Conservation (phyloP, 2,888 invertebrate species). For the Phorcus lineatus region DNA sequence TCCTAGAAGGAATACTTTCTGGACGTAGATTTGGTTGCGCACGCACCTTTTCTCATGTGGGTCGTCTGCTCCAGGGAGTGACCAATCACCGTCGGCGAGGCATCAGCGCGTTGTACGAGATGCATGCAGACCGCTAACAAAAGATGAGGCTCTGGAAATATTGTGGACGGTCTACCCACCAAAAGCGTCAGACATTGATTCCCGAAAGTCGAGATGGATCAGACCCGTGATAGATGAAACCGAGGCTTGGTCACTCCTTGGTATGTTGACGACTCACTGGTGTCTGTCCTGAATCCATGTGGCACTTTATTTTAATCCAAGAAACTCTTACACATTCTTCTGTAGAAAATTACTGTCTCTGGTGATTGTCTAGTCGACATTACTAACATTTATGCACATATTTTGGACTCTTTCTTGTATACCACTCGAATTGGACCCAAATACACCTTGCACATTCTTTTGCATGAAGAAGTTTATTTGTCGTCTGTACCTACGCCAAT, state of each 20-base stretch:
- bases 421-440: too few relatives aligned
- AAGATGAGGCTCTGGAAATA: constrained; percentile 62
- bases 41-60: not conserved
- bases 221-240: constrained; percentile 69
- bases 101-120: constrained; percentile 22
- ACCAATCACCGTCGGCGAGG: constrained; percentile 11
- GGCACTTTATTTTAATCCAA: too few relatives aligned
- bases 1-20: not conserved
- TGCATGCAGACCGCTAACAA: constrained; percentile 44
- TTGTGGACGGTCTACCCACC: constrained; percentile 71
- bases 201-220: constrained; percentile 68
- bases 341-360: too few relatives aligned
- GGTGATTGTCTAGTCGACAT: too few relatives aligned
- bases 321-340: too few relatives aligned
- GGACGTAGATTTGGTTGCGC: not conserved
- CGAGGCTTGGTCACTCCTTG: constrained; percentile 68
- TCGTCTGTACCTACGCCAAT: too few relatives aligned
- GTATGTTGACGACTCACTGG: constrained; percentile 44
- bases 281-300: not conserved
- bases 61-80: constrained; percentile 15
- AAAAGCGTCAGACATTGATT: constrained; percentile 56
- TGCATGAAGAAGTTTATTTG: too few relatives aligned
- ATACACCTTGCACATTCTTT: too few relatives aligned
- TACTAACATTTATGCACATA: too few relatives aligned
- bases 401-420: too few relatives aligned